A percentile compares a stretch with the other conserved stretches of the same genome.
Evolutionary conservation across 2,888 invertebrate genomes (phyloP).

Genomic region (Hemithea aestivaria): DNA sequence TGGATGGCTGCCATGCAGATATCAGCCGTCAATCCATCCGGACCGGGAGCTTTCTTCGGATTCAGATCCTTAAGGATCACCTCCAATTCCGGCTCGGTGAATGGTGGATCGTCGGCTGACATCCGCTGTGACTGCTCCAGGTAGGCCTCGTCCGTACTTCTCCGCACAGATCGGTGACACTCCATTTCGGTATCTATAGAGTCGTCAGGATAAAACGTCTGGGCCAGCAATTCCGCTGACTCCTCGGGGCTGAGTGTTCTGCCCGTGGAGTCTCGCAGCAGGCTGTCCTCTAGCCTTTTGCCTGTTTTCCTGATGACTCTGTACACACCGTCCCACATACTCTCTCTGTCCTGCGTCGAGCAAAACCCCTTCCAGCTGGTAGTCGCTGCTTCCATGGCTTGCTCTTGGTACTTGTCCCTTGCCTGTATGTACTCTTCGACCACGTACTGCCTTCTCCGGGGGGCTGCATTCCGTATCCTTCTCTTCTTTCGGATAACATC

Average conservation of each 20-base stretch:
- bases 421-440: slow-evolving; percentile 9
- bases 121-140: neutral
- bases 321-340: slow-evolving; percentile 11
- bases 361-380: slow-evolving; percentile 18
- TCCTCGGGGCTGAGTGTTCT: slow-evolving; percentile 5
- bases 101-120: slow-evolving; percentile 1
- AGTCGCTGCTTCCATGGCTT: slow-evolving; percentile 1
- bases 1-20: slow-evolving; percentile 3
- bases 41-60: slow-evolving; percentile 17
- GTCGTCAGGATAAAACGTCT: slow-evolving; percentile 6
- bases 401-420: slow-evolving; percentile 2
- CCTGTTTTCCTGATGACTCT: slow-evolving; percentile 6
- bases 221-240: slow-evolving; percentile 8
- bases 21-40: slow-evolving; percentile 11
- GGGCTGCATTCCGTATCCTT: slow-evolving; percentile 6
- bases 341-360: slow-evolving; percentile 15
- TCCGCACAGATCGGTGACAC: slow-evolving; percentile 1
- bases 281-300: slow-evolving; percentile 1
- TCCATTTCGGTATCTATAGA: neutral
- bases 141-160: neutral
- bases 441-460: neutral
- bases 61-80: neutral
- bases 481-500: neutral
- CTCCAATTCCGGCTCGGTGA: slow-evolving; percentile 3
- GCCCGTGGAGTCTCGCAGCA: neutral